Conservation (phyloP, 2,888 invertebrate genomes). For the Phyto melanocephala region DNA sequence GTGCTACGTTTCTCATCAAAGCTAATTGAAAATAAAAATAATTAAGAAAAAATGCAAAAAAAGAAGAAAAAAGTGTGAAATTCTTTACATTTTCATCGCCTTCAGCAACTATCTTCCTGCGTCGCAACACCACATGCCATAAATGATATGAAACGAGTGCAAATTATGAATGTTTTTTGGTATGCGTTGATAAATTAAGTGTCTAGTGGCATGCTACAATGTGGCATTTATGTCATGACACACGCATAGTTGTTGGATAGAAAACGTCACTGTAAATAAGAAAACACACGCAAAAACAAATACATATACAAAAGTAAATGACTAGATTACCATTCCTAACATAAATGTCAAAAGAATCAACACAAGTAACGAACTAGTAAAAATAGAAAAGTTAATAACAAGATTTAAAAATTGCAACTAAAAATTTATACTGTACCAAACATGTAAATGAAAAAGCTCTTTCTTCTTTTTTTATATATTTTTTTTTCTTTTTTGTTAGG, state of each 20-base stretch:
- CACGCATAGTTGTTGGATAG: constrained; percentile 28
- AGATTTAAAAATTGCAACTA: too few relatives aligned
- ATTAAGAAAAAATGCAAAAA: neutral
- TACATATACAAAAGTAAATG: neutral
- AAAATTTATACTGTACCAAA: neutral
- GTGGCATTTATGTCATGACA: constrained; percentile 33
- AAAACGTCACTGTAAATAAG: neutral
- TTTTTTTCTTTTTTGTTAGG: too few relatives aligned
- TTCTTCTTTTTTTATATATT: neutral
- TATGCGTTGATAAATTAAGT: constrained; percentile 38
- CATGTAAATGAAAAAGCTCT: neutral
- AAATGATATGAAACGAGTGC: neutral
- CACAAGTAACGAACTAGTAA: neutral
- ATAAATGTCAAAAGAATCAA: neutral
- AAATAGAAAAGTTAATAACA: neutral
- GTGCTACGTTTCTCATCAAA: neutral
- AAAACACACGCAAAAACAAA: neutral
- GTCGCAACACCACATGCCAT: neutral
- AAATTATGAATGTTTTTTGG: constrained; percentile 29
- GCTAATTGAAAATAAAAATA: neutral
- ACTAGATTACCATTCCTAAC: neutral
- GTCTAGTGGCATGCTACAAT: constrained; percentile 28
- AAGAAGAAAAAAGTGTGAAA: neutral
- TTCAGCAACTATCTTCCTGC: neutral
- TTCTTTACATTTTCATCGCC: constrained; percentile 16